Percentiles rank a stretch among this genome's conserved stretches.
Conservation (phyloP, 2,113 vertebrate genomes). For the Eubucco bourcierii region DNA sequence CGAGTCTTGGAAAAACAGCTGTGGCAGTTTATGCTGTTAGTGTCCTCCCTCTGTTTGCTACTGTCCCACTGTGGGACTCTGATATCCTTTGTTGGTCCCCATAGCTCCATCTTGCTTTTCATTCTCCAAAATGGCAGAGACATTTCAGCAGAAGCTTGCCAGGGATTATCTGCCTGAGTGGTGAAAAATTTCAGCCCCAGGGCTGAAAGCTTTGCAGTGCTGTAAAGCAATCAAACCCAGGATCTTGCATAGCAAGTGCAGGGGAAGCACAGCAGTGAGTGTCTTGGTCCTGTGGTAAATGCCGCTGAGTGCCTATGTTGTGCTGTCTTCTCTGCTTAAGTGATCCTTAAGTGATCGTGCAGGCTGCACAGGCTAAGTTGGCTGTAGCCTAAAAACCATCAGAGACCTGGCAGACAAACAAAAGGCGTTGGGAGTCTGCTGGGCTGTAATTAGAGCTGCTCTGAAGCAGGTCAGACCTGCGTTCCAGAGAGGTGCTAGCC, state of each 20-base stretch:
- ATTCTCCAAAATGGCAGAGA: background rate
- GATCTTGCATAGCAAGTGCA: background rate
- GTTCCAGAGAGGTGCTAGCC: constrained; percentile 10
- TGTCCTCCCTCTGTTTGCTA: background rate
- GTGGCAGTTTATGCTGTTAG: background rate
- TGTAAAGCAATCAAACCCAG: background rate
- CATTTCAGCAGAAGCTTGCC: background rate
- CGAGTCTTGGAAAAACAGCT: background rate
- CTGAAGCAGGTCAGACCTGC: background rate
- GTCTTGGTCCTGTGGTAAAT: accelerated
- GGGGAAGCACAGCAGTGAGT: background rate
- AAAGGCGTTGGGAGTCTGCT: background rate
- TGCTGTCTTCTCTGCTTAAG: background rate
- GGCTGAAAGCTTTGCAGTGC: background rate
- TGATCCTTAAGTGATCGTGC: background rate
- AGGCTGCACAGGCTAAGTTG: background rate
- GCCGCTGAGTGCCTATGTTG: background rate
- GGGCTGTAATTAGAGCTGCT: constrained; percentile 47
- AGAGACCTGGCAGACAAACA: background rate
- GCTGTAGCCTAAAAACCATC: background rate
- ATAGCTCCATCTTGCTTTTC: background rate
- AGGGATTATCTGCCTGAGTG: background rate
- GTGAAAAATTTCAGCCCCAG: background rate
- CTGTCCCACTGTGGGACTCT: background rate
- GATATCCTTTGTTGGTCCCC: background rate